phyloP scores from a whole-genome alignment of 2,797 vertebrate genomes.

The Pangasius djambal region DNA sequence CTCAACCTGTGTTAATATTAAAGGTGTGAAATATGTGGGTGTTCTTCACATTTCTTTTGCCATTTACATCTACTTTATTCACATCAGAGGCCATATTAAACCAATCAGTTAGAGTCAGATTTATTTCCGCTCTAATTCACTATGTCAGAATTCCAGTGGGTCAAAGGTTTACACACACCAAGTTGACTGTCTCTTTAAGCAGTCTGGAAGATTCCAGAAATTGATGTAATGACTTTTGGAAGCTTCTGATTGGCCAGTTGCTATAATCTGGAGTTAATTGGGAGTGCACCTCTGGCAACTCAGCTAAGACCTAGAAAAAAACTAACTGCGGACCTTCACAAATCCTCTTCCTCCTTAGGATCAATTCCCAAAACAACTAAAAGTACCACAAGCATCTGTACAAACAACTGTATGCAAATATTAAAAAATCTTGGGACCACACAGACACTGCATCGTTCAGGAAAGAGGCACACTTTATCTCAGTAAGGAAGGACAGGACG shows the following conservation, averaged over 20 bases:
- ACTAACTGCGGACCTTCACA: background rate
- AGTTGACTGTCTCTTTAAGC: background rate
- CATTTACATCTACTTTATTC: background rate
- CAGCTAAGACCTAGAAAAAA: background rate
- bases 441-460: background rate
- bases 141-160: background rate
- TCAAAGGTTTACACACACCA: background rate
- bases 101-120: background rate
- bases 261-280: background rate
- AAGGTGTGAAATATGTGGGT: background rate
- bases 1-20: background rate
- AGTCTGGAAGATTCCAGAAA: background rate
- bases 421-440: background rate
- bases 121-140: background rate
- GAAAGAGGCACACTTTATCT: background rate
- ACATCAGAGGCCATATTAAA: background rate
- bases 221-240: background rate
- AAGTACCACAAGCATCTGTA: background rate
- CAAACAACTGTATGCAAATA: background rate
- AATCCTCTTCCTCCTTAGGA: background rate
- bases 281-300: background rate
- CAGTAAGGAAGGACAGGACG: background rate
- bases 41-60: background rate
- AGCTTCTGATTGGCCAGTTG: constrained; percentile 2
- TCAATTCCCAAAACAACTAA: background rate